Evolutionary conservation across 2,888 invertebrate species (phyloP).

Genomic region (Tromatobia lineatoria): DNA sequence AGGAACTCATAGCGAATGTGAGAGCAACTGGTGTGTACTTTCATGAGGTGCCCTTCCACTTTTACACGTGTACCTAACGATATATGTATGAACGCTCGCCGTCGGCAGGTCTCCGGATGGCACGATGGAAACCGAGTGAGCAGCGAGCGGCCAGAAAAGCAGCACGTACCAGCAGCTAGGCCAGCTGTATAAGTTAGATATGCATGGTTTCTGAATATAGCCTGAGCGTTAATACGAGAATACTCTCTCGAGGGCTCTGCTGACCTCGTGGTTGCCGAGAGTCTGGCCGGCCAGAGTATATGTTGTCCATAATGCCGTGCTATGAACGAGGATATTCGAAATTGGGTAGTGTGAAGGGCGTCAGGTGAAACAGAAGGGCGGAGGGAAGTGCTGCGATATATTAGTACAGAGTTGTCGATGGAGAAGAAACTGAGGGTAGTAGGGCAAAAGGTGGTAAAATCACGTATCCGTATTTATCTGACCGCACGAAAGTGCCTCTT

Average conservation of each 20-base stretch:
- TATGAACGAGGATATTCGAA: slow-evolving; percentile 49
- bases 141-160: slow-evolving; percentile 59
- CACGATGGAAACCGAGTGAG: slow-evolving; percentile 54
- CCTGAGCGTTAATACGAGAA: slow-evolving; percentile 80
- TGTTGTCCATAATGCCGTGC: slow-evolving; percentile 21
- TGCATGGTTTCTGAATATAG: slow-evolving; percentile 83
- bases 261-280: slow-evolving; percentile 40
- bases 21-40: slow-evolving; percentile 36
- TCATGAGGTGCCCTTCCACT: slow-evolving; percentile 51
- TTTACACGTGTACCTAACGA: slow-evolving; percentile 24
- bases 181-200: slow-evolving; percentile 77
- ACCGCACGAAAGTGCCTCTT: slow-evolving; percentile 26
- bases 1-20: slow-evolving; percentile 21
- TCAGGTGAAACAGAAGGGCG: slow-evolving; percentile 19
- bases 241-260: slow-evolving; percentile 72
- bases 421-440: slow-evolving; percentile 30
- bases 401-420: slow-evolving; percentile 60
- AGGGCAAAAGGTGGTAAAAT: slow-evolving; percentile 27
- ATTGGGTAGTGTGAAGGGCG: slow-evolving; percentile 44
- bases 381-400: slow-evolving; percentile 21
- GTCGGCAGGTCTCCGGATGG: slow-evolving; percentile 59
- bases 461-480: slow-evolving; percentile 38
- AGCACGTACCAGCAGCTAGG: slow-evolving; percentile 62
- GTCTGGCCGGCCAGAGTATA: slow-evolving; percentile 10
- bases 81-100: slow-evolving; percentile 7